Evolutionary conservation across 2,113 vertebrate genomes (phyloP).

Genomic region (Prochilodus magdalenae): DNA sequence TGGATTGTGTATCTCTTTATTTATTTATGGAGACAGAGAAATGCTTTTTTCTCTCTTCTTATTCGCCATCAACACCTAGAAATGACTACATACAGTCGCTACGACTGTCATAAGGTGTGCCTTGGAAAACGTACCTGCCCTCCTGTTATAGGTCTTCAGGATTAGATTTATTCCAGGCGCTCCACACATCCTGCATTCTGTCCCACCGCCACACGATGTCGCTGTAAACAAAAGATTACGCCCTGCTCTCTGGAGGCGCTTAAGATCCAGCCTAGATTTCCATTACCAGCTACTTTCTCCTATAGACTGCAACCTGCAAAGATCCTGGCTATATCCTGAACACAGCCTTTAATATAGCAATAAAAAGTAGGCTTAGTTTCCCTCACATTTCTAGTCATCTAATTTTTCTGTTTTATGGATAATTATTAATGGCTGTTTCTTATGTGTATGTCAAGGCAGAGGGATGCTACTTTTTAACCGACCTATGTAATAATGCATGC

Average conservation of each 20-base stretch:
- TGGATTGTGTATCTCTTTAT: too few relatives aligned
- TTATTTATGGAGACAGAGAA: not conserved
- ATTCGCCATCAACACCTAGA: not conserved
- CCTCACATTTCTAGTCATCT: not conserved
- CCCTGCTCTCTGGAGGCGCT: not conserved
- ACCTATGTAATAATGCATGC: not conserved
- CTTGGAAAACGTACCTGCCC: not conserved
- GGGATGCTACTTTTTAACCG: not conserved
- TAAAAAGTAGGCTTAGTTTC: not conserved
- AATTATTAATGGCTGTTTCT: not conserved
- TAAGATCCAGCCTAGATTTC: not conserved
- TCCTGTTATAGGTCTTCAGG: not conserved
- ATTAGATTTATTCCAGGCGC: not conserved
- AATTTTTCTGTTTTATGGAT: too few relatives aligned
- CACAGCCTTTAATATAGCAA: not conserved
- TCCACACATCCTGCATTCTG: not conserved
- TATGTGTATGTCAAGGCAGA: not conserved
- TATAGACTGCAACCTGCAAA: not conserved
- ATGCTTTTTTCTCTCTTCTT: not conserved
- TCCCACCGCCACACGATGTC: constrained; percentile 8
- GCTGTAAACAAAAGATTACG: constrained; percentile 14
- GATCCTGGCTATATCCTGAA: not conserved
- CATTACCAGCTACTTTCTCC: not conserved
- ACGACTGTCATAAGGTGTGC: not conserved
- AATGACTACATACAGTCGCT: not conserved